Conservation (phyloP, 2,888 invertebrate species). For the Neelides folsomi region DNA sequence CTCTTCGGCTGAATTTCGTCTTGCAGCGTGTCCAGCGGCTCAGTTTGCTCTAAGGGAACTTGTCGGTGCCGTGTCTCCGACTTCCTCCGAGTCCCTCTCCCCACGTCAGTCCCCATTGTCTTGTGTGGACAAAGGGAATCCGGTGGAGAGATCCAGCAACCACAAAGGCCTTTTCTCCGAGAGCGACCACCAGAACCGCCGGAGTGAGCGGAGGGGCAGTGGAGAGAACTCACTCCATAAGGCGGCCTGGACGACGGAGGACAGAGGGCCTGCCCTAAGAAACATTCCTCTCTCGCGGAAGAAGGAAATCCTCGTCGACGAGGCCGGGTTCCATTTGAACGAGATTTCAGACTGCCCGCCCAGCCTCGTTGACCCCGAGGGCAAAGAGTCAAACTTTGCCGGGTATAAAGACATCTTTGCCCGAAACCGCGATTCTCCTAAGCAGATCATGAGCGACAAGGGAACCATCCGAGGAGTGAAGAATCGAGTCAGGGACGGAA, state of each 20-base stretch:
- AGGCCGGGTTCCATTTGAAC: slow-evolving; percentile 28
- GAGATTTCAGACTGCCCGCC: slow-evolving; percentile 13
- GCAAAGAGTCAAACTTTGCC: slow-evolving; percentile 48
- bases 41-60: slow-evolving; percentile 31
- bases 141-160: background rate
- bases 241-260: background rate
- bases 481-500: slow-evolving; percentile 85
- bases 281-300: background rate
- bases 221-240: slow-evolving; percentile 7
- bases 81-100: background rate
- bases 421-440: slow-evolving; percentile 49
- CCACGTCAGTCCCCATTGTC: background rate
- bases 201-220: background rate
- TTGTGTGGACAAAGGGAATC: background rate
- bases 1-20: slow-evolving; percentile 26
- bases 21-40: slow-evolving; percentile 22
- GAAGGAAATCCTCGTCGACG: slow-evolving; percentile 13
- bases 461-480: slow-evolving; percentile 88
- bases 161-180: background rate
- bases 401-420: slow-evolving; percentile 55
- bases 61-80: slow-evolving; percentile 21
- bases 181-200: too few relatives aligned
- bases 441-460: slow-evolving; percentile 76
- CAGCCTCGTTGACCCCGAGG: background rate
- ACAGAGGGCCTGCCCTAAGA: background rate